Evolutionary conservation across 2,888 invertebrate species (phyloP).

Genomic region (Drosophila pegasa): DNA sequence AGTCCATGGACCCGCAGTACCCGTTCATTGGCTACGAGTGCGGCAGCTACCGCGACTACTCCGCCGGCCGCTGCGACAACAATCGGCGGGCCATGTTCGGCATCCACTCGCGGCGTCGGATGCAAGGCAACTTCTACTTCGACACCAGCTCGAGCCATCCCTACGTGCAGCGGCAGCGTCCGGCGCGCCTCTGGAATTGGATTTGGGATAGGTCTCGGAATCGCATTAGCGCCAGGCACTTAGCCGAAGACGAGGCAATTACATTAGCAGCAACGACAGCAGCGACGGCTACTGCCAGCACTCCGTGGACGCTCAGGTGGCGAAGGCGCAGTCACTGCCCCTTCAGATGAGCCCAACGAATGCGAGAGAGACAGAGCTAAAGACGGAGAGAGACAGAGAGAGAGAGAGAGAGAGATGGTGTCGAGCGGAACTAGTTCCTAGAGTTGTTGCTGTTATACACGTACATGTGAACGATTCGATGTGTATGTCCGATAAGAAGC

Average conservation of each 20-base stretch:
- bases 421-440: slow-evolving; percentile 34
- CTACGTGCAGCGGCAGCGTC: slow-evolving; percentile 59
- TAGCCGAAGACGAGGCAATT: slow-evolving; percentile 6
- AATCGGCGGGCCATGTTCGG: slow-evolving; percentile 81
- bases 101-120: slow-evolving; percentile 77
- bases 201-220: slow-evolving; percentile 8
- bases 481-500: neutral
- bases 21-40: slow-evolving; percentile 82
- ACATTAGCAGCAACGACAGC: slow-evolving; percentile 1
- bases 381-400: neutral
- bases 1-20: slow-evolving; percentile 82
- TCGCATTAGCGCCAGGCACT: slow-evolving; percentile 13
- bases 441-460: slow-evolving; percentile 5
- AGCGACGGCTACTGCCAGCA: slow-evolving; percentile 13
- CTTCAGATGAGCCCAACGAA: neutral
- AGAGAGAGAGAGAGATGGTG: neutral
- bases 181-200: slow-evolving; percentile 4
- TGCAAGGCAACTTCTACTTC: slow-evolving; percentile 80
- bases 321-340: slow-evolving; percentile 20
- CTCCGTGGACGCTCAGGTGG: slow-evolving; percentile 29
- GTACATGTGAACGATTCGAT: neutral
- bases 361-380: too few relatives aligned
- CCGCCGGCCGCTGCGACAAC: slow-evolving; percentile 68
- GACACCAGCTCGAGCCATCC: slow-evolving; percentile 70
- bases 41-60: slow-evolving; percentile 72